phyloP scores from a whole-genome alignment of 1,140 invertebrate genomes.

The Cherax quadricarinatus region DNA sequence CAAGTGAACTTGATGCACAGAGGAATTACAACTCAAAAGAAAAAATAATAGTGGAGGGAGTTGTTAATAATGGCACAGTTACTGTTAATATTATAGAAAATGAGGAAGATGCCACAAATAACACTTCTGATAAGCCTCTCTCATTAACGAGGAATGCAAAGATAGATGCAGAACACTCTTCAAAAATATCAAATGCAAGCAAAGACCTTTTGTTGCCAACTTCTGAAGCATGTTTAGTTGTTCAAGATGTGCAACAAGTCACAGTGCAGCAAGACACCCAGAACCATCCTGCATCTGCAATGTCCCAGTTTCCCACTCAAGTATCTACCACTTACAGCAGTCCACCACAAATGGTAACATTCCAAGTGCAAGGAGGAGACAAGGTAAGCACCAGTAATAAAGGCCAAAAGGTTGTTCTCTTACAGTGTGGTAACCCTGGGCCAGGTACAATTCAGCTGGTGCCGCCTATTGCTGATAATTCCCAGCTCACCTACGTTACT shows the following conservation, averaged over 20 bases:
- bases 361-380: slow-evolving; percentile 52
- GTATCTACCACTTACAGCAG: slow-evolving; percentile 1
- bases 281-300: background rate
- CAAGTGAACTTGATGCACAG: slow-evolving; percentile 15
- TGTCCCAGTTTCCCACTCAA: slow-evolving; percentile 15
- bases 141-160: slow-evolving; percentile 1
- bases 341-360: slow-evolving; percentile 41
- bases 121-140: background rate
- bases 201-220: slow-evolving; percentile 35
- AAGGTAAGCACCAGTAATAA: background rate
- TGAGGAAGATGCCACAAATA: background rate
- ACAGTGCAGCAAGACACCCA: slow-evolving; percentile 21
- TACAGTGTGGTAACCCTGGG: slow-evolving; percentile 60
- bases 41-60: slow-evolving; percentile 52
- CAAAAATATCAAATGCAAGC: slow-evolving; percentile 13
- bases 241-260: slow-evolving; percentile 41
- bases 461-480: slow-evolving; percentile 42
- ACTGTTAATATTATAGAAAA: slow-evolving; percentile 60
- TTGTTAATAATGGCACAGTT: slow-evolving; percentile 43
- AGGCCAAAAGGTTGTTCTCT: slow-evolving; percentile 44
- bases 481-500: slow-evolving; percentile 55
- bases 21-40: slow-evolving; percentile 15
- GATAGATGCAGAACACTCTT: slow-evolving; percentile 8
- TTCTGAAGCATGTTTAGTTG: slow-evolving; percentile 52
- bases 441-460: slow-evolving; percentile 57